Evolutionary conservation across 2,113 vertebrate species (phyloP).

Genomic region (Atherinomorus stipes): DNA sequence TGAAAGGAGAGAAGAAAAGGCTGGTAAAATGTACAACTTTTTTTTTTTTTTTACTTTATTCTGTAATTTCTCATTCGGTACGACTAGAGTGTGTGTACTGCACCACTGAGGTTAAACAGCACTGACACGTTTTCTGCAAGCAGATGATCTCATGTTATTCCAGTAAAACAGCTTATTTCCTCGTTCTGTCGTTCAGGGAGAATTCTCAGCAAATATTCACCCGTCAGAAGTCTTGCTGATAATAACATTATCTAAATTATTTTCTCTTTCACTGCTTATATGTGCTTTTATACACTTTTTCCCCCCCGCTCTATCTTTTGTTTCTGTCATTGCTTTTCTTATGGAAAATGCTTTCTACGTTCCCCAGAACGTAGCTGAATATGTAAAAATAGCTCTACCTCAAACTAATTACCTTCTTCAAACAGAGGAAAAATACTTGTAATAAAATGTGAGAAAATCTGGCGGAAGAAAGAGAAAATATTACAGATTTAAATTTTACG

Average conservation of each 20-base stretch:
- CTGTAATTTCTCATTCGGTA: background rate
- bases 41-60: constrained; percentile 5
- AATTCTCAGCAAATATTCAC: background rate
- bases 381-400: constrained; percentile 1
- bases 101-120: background rate
- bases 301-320: background rate
- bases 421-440: constrained; percentile 3
- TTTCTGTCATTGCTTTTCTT: background rate
- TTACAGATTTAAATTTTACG: too few species aligned
- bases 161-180: too few species aligned
- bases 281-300: constrained; percentile 31
- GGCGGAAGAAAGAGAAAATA: too few species aligned
- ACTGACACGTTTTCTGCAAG: background rate
- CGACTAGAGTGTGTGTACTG: background rate
- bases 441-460: too few species aligned
- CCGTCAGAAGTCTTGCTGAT: constrained; percentile 3
- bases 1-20: constrained; percentile 22
- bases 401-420: constrained; percentile 33
- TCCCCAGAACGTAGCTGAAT: background rate
- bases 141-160: background rate
- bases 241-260: background rate
- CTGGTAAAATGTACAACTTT: constrained; percentile 4
- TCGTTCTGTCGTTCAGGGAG: background rate
- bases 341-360: constrained; percentile 6
- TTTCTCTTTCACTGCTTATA: too few species aligned